Evolutionary conservation across 2,888 invertebrate species (phyloP).

Genomic region (Hemistola chrysoprasaria): DNA sequence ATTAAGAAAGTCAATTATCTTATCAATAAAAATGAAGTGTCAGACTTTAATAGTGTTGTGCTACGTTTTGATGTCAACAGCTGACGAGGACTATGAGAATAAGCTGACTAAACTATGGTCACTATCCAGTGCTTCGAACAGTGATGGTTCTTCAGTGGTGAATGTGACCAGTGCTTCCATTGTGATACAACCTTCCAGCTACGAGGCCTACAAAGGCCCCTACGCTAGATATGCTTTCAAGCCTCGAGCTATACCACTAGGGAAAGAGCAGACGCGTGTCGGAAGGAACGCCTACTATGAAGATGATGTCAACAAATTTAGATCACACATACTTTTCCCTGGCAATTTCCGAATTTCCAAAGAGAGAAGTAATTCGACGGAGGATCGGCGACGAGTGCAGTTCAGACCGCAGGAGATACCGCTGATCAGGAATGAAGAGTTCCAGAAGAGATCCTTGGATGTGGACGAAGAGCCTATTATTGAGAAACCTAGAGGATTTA

Average conservation of each 20-base stretch:
- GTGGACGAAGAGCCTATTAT: slow-evolving; percentile 51
- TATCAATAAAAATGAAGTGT: slow-evolving; percentile 44
- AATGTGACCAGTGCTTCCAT: slow-evolving; percentile 67
- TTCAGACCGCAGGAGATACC: slow-evolving; percentile 68
- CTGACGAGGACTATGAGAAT: slow-evolving; percentile 55
- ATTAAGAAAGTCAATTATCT: slow-evolving; percentile 58
- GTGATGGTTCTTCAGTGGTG: slow-evolving; percentile 58
- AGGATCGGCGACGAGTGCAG: slow-evolving; percentile 16
- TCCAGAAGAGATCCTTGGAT: slow-evolving; percentile 60
- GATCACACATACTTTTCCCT: slow-evolving; percentile 68
- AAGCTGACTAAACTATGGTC: slow-evolving; percentile 66
- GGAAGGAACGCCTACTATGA: slow-evolving; percentile 61
- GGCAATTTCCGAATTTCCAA: slow-evolving; percentile 78
- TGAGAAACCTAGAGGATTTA: slow-evolving; percentile 57
- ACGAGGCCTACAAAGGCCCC: slow-evolving; percentile 39
- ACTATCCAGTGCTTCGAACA: slow-evolving; percentile 45
- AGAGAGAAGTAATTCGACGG: slow-evolving; percentile 59
- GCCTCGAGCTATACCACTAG: slow-evolving; percentile 61
- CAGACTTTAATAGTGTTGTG: slow-evolving; percentile 58
- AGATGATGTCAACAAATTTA: slow-evolving; percentile 51
- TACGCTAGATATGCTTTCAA: slow-evolving; percentile 57
- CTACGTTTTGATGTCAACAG: slow-evolving; percentile 44
- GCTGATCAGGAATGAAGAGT: slow-evolving; percentile 57
- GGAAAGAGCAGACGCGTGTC: slow-evolving; percentile 42
- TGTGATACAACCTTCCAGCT: slow-evolving; percentile 57